Evolutionary conservation across 1,140 invertebrate species (phyloP), one percentile per base, ranked within the genome.

Genomic region (Popillia japonica): DNA sequence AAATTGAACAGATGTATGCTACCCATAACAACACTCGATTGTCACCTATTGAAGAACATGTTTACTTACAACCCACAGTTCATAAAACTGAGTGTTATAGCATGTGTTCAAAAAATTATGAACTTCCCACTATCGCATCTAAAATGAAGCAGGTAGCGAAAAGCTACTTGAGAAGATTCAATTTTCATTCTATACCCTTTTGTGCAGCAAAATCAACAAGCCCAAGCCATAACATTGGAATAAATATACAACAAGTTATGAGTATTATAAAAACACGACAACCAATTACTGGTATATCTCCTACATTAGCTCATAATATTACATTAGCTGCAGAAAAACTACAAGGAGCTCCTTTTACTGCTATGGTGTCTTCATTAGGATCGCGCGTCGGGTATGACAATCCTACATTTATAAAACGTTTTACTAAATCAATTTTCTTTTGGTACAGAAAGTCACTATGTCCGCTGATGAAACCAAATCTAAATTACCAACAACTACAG

Each of bases 211-310:
- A 87, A 64, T 90, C 90, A 0, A 86, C 89, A 8, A 84, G 85
- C 11, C 88, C 87, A 0, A 90, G 88, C 82, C 87, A 90, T 77
- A 91, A 91, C 83, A 85, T 90, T 27, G 89, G 89, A 41, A 85
- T 90, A 23, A 90, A 90, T 81, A 89, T 91, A 76, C 90, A 91
- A 80, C 88, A 90, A 86, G 86, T 89, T 3, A 86, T 90, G 83
- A 88, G 85, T 72, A 87, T 89, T 72, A 88, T 90, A 78, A 90
- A 90, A 82, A 88, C 83, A 23, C 85, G 85, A 48, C 88, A 89
- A 79, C 81, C 86, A 2, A 79, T 82, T 3, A 77, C 79, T 27
- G 84, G 83, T 9, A 85, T 87, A 40, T 86, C 85, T 0, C 85
- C 85, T 1, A 86, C 86, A 48, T 77, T 87, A 27, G 84, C 84